Base-by-base conservation (phyloP, 2,113 vertebrate genomes). In the Engraulis encrasicolus region DNA sequence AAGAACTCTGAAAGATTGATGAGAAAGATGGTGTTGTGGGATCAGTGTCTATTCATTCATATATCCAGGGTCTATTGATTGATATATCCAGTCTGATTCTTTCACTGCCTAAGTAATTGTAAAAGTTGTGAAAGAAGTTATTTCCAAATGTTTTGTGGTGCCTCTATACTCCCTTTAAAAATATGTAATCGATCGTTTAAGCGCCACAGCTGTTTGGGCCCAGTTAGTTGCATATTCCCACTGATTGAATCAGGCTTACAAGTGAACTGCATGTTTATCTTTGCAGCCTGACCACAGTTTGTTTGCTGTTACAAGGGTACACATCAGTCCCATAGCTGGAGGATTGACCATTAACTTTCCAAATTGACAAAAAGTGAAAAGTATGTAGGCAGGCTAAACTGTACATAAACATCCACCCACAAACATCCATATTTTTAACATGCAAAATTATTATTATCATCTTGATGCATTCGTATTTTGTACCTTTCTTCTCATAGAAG, bases 401-500 rank as follows among this genome's bases (percentile, higher is more conserved):
- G n/a, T n/a, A n/a, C n/a, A n/a, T n/a, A n/a, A n/a, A n/a, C n/a
- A n/a, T n/a, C n/a, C n/a, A n/a, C n/a, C n/a, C n/a, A n/a, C n/a
- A n/a, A n/a, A n/a, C n/a, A n/a, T n/a, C n/a, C n/a, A n/a, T 45
- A 45, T 45, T 45, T 45, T 45, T 9, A 45, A 45, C 40, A 45
- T 9, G 9, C 40, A 45, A 45, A 5, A 45, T 45, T 45, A 45
- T 45, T 45, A 45, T 45, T 45, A 45, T 45, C 9, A 45, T 45
- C 9, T 5, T 45, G 3, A 45, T 58, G n/a, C n/a, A n/a, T 58
- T 58, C 7, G 1, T 23, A 19, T 58, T 19, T n/a, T 15, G 11
- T 88, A 79, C 95, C 88, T 40, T 91, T 88, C 86, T 93, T 95
- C 88, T 96, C 93, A 81, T 91, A 95, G 54, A 95, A 90, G 18